Conservation (phyloP, 2,888 invertebrate genomes). For the Apotomis capreana region DNA sequence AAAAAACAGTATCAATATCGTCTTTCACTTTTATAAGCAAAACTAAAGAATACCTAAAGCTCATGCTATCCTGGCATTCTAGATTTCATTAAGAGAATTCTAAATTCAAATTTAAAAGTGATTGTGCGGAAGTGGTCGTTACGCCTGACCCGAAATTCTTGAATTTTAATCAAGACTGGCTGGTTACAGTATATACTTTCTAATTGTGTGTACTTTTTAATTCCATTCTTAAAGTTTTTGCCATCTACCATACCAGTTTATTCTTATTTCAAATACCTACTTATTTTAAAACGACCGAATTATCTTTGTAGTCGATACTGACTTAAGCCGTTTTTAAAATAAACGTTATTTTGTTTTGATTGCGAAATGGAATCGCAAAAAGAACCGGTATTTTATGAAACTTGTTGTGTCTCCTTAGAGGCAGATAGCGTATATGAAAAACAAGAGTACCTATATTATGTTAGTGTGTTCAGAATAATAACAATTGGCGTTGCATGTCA, state of each 20-base stretch:
- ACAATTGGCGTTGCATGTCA: neutral
- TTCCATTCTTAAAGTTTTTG: conserved; percentile 4
- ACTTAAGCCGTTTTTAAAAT: conserved; percentile 5
- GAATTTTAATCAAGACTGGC: conserved; percentile 32
- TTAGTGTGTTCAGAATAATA: neutral
- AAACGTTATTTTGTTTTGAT: conserved; percentile 6
- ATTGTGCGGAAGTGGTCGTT: conserved; percentile 29
- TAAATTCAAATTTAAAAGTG: conserved; percentile 20
- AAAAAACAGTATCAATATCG: too few species aligned
- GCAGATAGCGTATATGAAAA: neutral
- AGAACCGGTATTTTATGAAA: neutral
- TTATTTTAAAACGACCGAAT: too few species aligned
- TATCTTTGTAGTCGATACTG: too few species aligned
- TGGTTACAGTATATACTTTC: conserved; percentile 32
- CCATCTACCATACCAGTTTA: too few species aligned
- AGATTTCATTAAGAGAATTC: conserved; percentile 10
- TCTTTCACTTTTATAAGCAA: neutral
- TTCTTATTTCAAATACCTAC: neutral
- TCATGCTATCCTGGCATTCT: neutral
- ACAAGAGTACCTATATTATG: neutral
- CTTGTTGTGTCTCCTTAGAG: neutral
- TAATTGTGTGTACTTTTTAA: conserved; percentile 34
- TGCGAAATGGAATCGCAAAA: neutral
- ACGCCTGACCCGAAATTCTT: conserved; percentile 22
- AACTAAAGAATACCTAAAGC: neutral